Evolutionary conservation across 2,797 vertebrate species (phyloP).

Genomic region (Chelon auratus): DNA sequence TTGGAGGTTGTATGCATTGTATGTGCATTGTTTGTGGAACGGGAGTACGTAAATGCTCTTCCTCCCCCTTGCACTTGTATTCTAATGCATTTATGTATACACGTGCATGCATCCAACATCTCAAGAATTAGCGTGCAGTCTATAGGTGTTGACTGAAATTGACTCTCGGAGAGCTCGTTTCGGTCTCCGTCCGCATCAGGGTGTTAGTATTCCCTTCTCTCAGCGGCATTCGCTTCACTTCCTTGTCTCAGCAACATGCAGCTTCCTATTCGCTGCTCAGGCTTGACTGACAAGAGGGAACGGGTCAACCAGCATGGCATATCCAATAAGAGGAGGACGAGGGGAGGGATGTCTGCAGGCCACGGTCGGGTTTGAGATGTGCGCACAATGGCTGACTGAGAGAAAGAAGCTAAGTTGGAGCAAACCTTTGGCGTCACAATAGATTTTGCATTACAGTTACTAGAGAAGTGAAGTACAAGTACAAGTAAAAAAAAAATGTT

Average conservation of each 20-base stretch:
- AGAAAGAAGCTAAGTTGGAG: slow-evolving; percentile 38
- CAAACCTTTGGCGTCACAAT: slow-evolving; percentile 11
- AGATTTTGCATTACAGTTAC: slow-evolving; percentile 22
- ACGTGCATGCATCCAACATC: slow-evolving; percentile 15
- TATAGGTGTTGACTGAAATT: slow-evolving; percentile 44
- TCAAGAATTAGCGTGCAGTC: slow-evolving; percentile 31
- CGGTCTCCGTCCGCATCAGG: slow-evolving; percentile 46
- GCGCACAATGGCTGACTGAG: slow-evolving; percentile 61
- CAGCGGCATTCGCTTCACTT: slow-evolving; percentile 67
- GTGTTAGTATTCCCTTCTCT: slow-evolving; percentile 65
- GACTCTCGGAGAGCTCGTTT: slow-evolving; percentile 35
- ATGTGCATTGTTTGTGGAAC: slow-evolving; percentile 41
- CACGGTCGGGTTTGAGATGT: slow-evolving; percentile 65
- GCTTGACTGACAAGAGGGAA: slow-evolving; percentile 71
- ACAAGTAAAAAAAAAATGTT: slow-evolving; percentile 10
- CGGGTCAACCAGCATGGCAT: slow-evolving; percentile 62
- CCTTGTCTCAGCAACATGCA: slow-evolving; percentile 52
- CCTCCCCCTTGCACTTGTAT: slow-evolving; percentile 22
- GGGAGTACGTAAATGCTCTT: slow-evolving; percentile 45
- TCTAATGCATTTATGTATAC: slow-evolving; percentile 41
- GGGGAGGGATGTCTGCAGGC: slow-evolving; percentile 70
- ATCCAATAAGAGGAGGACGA: slow-evolving; percentile 76
- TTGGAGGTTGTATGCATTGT: slow-evolving; percentile 55
- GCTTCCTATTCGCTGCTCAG: slow-evolving; percentile 67
- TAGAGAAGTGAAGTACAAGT: slow-evolving; percentile 11